phyloP scores from a whole-genome alignment of 2,113 vertebrate genomes.

The Piprites chloris region DNA sequence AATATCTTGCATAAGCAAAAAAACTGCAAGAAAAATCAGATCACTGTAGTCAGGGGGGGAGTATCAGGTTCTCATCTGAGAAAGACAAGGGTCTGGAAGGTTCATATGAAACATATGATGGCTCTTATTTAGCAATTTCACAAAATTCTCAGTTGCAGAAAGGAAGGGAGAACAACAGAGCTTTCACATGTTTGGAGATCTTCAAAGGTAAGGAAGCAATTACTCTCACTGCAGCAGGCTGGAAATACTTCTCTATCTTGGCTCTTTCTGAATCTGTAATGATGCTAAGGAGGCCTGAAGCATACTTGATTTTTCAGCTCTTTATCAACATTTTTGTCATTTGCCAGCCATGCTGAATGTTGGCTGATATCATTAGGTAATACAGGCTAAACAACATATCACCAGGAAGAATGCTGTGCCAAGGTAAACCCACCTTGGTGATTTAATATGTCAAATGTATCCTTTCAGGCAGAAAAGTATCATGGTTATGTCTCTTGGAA shows the following conservation, averaged over 20 bases:
- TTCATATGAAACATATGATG: background rate
- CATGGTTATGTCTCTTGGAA: background rate
- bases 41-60: background rate
- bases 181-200: background rate
- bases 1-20: background rate
- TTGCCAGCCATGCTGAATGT: background rate
- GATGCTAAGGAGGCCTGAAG: background rate
- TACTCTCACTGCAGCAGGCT: background rate
- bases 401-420: background rate
- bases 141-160: background rate
- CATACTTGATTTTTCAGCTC: background rate
- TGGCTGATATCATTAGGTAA: background rate
- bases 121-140: background rate
- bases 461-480: background rate
- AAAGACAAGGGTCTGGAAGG: background rate
- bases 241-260: background rate
- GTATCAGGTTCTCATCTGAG: background rate
- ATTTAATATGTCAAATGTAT: background rate
- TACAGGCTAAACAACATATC: background rate
- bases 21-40: background rate
- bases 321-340: background rate
- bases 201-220: background rate
- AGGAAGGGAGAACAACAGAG: background rate
- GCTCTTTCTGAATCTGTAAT: background rate
- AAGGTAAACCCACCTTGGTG: background rate